Base-by-base conservation (phyloP, 2,113 vertebrate genomes). In the Tragelaphus buxtoni region DNA sequence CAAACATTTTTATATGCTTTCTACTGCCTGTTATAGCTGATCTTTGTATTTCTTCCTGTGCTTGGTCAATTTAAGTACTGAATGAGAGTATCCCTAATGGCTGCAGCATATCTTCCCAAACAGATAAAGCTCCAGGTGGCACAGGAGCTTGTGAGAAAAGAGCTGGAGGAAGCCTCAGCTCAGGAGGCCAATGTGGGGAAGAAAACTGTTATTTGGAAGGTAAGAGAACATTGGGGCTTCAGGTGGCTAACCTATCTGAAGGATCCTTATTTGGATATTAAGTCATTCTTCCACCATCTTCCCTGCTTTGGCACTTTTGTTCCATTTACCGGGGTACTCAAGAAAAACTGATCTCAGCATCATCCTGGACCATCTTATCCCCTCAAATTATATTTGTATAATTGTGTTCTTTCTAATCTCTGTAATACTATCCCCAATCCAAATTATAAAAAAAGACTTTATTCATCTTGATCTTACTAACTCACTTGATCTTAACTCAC, bases 121-220 rank as follows among this genome's bases (percentile, higher is more conserved):
- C 92, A 98, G 98, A 88, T 18, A 30, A 82, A 97, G 77, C 94
- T 98, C 5, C 96, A 56, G 88, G 74, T 3, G 3, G 90, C 96
- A 39, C 92, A 97, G 60, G 97, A 95, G 12, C 56, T 77, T 20
- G 45, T 97, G 76, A 95, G 28, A 32, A 95, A 95, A 32, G 96
- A 97, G 49, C 35, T 96, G 77, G 92, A 97, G 32, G 97, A 97
- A 16, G 35, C 88, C 2, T 35, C 77, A 32, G n/a, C 77, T 16
- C 96, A 96, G 94, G 98, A 98, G 82, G 58, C 53, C 69, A 95
- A 16, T 1, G 8, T 97, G 81, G 97, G 96, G 9, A 98, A 92
- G 88, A 97, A 96, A 90, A 97, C 77, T 2, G 35, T 98, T 47
- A 24, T 97, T 51, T 98, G 98, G 98, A 97, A 98, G 97, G 98